These are phyloP conservation scores for Ophion ellenae DNA, from an alignment of 2,888 invertebrate species.

Conservation along the genomic window DNA sequence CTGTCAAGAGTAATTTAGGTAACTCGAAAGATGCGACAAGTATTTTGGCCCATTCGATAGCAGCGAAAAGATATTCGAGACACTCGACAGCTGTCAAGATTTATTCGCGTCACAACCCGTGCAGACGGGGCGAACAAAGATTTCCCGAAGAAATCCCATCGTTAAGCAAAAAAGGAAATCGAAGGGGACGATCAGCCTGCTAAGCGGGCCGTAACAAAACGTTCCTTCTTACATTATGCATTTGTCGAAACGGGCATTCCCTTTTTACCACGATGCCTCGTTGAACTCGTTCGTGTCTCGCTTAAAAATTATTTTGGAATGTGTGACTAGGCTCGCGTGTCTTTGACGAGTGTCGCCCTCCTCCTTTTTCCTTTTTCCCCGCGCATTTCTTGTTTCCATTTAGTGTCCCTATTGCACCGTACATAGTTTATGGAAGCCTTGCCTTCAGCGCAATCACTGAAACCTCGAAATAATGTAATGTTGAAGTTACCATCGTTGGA, in stretches of 20 bases:
- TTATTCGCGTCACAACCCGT: background rate
- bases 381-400: background rate
- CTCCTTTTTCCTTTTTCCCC: background rate
- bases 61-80: conserved; percentile 2
- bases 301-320: conserved; percentile 60
- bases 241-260: conserved; percentile 2
- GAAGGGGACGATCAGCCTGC: background rate
- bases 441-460: background rate
- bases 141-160: background rate
- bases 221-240: background rate
- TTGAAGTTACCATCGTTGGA: background rate
- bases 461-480: background rate
- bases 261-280: background rate
- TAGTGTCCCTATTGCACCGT: background rate
- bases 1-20: background rate
- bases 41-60: background rate
- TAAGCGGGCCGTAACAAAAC: conserved; percentile 28
- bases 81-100: conserved; percentile 3
- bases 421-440: conserved; percentile 6
- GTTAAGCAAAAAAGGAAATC: background rate
- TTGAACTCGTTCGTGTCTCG: conserved; percentile 27
- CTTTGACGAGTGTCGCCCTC: conserved; percentile 7
- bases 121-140: background rate
- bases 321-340: conserved; percentile 56
- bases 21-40: background rate